phyloP scores from a whole-genome alignment of 2,888 invertebrate species.

The Andrena hattorfiana region DNA sequence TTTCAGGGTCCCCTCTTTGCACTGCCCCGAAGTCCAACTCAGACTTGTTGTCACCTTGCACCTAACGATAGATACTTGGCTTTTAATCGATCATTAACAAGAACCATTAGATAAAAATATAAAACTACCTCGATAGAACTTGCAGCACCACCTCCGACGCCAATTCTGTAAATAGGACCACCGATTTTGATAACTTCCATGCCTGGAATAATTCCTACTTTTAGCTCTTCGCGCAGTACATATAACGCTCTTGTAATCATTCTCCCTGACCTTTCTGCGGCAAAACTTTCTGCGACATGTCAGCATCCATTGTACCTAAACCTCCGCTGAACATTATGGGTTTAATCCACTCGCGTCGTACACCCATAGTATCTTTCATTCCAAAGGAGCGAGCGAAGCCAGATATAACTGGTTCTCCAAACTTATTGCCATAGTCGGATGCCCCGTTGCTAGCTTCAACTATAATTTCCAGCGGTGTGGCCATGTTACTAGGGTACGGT shows the following conservation, averaged over 20 bases:
- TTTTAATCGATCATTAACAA: constrained; percentile 16
- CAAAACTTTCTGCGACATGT: constrained; percentile 91
- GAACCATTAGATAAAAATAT: neutral
- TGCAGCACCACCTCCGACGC: constrained; percentile 99
- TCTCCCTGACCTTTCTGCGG: constrained; percentile 89
- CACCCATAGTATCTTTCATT: constrained; percentile 88
- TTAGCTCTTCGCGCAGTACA: neutral
- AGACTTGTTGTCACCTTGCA: constrained; percentile 94
- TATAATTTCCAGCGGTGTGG: constrained; percentile 94
- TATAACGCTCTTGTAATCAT: neutral
- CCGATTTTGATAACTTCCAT: constrained; percentile 98
- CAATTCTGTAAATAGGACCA: constrained; percentile 98
- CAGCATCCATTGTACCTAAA: constrained; percentile 94
- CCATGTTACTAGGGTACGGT: constrained; percentile 95
- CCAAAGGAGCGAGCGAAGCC: constrained; percentile 98
- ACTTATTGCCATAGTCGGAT: constrained; percentile 99
- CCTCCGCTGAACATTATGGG: constrained; percentile 99
- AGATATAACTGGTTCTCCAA: constrained; percentile 97
- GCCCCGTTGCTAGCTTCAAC: constrained; percentile 99
- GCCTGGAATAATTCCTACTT: constrained; percentile 85
- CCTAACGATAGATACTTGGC: constrained; percentile 80
- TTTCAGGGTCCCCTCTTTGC: constrained; percentile 98
- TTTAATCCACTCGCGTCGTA: constrained; percentile 97
- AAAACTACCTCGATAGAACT: constrained; percentile 92
- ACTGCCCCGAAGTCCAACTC: constrained; percentile 98